Base-by-base conservation (phyloP, 1,140 invertebrate species). In the Berghia stephanieae region DNA sequence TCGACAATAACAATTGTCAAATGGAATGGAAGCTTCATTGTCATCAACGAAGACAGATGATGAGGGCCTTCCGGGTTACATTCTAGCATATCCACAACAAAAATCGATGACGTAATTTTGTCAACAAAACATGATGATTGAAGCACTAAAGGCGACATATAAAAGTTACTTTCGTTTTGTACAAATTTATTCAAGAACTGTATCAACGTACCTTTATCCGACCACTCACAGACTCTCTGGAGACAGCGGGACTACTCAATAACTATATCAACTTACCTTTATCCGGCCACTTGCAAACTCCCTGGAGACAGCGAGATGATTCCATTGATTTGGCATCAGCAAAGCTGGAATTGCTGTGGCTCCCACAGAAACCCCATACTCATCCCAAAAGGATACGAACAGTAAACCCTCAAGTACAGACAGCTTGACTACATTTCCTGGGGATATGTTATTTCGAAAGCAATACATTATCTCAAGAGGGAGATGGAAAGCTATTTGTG, bases 301-400 rank as follows among this genome's bases (percentile, higher is more conserved):
- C 34, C 80, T 69, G 46, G 76, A 74, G 55, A 81, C 74, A 6
- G 79, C 63, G 40, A 81, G 31, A 27, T 81, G 80, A 55, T 72
- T 78, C 80, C 80, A 81, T 8, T 71, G 31, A 55, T 79, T 38
- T 0, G 66, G 27, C 4, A 18, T 40, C 2, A 81, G 75, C 18
- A 81, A 18, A 31, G 73, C 66, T 0, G 80, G 73, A 27, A 81
- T 34, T 24, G 80, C 80, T n/a, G 80, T 81, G 44, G 73, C 75
- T 36, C 80, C 80, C 36, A 81, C 80, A 27, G 78, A 79, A 2
- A 81, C 80, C 1, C 80, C 80, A 69, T 79, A 81, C 73, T 81
- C 80, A 42, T 81, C 80, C 80, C 80, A 81, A 73, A 81, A 81
- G 8, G 78, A 79, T 13, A 81, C 69, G 63, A 81, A 78, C 43